Percentiles rank a stretch among this genome's conserved stretches.
Evolutionary conservation across 2,113 vertebrate genomes (phyloP).

Genomic region (Chaetura pelagica): DNA sequence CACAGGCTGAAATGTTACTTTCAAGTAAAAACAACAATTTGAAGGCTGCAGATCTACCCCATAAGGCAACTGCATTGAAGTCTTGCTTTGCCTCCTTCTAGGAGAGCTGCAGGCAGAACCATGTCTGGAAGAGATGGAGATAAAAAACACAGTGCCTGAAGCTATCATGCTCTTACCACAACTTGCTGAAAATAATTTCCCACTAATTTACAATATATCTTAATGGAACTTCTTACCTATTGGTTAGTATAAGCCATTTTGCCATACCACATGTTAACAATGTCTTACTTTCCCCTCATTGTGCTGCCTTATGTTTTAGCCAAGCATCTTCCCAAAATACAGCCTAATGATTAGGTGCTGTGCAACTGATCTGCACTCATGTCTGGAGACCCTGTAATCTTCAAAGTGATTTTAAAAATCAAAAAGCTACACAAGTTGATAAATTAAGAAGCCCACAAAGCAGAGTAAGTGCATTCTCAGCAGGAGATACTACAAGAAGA

Average conservation of each 20-base stretch:
- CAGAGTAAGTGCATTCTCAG: not conserved
- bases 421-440: not conserved
- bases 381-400: not conserved
- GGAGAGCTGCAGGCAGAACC: not conserved
- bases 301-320: not conserved
- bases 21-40: not conserved
- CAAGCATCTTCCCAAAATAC: not conserved
- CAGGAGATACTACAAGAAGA: not conserved
- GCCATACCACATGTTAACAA: not conserved
- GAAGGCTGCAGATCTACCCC: not conserved
- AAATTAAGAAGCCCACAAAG: not conserved
- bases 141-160: not conserved
- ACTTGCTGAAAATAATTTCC: not conserved
- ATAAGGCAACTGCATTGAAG: not conserved
- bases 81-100: not conserved
- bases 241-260: not conserved
- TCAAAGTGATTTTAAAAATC: not conserved
- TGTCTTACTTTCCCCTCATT: not conserved
- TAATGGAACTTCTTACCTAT: not conserved
- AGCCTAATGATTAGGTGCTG: not conserved
- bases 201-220: not conserved
- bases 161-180: not conserved
- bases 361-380: not conserved
- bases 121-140: not conserved
- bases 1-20: not conserved